These are phyloP conservation scores for Drosophila sechellia DNA, from an alignment of 1,140 invertebrate genomes.

Conservation along the genomic window DNA sequence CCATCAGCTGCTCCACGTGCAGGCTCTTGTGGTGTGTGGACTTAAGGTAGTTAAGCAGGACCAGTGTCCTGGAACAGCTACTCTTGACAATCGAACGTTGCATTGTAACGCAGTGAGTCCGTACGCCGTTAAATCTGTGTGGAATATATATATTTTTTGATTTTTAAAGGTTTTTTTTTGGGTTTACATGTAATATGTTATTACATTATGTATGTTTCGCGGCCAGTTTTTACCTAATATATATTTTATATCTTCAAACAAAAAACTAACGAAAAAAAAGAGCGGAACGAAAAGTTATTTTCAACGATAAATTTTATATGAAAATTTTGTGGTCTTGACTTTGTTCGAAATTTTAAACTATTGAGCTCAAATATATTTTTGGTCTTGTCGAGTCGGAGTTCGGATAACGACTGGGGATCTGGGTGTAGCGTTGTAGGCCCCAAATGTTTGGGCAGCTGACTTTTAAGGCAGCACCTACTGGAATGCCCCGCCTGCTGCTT, in stretches of 20 bases:
- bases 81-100: background rate
- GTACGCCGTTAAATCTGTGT: too few species aligned
- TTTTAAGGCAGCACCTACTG: background rate
- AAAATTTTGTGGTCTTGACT: background rate
- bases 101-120: background rate
- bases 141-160: background rate
- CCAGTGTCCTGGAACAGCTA: background rate
- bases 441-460: background rate
- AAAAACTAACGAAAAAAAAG: too few species aligned
- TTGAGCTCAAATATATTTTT: background rate
- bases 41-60: background rate
- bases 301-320: background rate
- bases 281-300: too few species aligned
- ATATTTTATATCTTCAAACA: too few species aligned
- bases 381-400: conserved; percentile 1
- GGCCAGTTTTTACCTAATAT: background rate
- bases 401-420: conserved; percentile 17
- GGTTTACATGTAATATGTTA: too few species aligned
- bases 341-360: background rate
- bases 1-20: background rate
- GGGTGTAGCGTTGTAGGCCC: background rate
- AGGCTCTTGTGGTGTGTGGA: too few species aligned
- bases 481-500: conserved; percentile 10
- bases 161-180: background rate
- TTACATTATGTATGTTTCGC: too few species aligned